phyloP scores from a whole-genome alignment of 2,888 invertebrate genomes.

The Erebia epiphron region DNA sequence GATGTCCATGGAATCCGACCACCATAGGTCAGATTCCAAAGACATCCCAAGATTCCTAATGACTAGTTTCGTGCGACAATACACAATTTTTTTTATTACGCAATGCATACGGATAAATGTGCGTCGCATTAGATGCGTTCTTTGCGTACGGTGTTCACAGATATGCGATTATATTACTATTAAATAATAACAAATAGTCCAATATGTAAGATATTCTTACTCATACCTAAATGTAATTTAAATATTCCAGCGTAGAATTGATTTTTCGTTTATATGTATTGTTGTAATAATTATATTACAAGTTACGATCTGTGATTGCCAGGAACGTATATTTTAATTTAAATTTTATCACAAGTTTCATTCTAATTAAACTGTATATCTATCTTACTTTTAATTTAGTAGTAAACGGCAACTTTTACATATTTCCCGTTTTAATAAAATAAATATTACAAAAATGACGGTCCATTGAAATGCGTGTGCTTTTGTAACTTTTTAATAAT shows the following conservation, averaged over 20 bases:
- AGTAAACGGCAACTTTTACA: neutral
- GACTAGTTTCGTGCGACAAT: too few species aligned
- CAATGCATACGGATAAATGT: neutral
- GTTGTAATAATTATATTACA: constrained; percentile 2
- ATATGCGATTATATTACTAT: neutral
- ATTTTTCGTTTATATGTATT: constrained; percentile 11
- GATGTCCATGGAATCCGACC: too few species aligned
- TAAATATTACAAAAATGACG: constrained; percentile 8
- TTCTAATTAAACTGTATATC: neutral
- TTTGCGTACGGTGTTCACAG: neutral
- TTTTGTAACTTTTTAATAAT: constrained; percentile 16
- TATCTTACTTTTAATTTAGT: neutral
- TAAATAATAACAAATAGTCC: constrained; percentile 5
- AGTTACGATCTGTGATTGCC: constrained; percentile 14
- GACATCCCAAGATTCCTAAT: too few species aligned
- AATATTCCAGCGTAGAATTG: neutral
- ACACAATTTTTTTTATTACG: too few species aligned
- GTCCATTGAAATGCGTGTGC: constrained; percentile 17
- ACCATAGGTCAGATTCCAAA: too few species aligned
- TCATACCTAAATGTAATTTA: neutral
- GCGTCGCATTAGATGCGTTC: neutral
- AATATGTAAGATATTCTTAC: neutral
- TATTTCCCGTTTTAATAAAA: neutral
- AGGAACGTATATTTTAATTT: constrained; percentile 1
- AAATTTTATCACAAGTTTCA: constrained; percentile 12